These are phyloP conservation scores for Plecotus auritus DNA, from an alignment of 2,113 vertebrate genomes.

Conservation along the genomic window DNA sequence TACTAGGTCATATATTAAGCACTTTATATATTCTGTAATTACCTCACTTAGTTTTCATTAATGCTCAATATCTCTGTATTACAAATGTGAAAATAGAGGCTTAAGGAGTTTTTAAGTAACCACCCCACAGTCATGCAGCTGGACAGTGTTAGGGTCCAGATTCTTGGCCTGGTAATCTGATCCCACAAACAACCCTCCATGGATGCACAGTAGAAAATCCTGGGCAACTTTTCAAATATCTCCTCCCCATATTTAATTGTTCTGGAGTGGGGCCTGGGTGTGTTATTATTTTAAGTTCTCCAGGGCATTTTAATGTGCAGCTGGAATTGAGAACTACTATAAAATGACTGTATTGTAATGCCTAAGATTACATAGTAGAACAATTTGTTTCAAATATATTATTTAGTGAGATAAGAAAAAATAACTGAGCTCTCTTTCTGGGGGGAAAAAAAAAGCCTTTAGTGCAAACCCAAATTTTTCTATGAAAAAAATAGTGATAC, in stretches of 20 bases:
- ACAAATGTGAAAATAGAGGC: not conserved
- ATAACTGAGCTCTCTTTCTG: not conserved
- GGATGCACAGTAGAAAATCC: not conserved
- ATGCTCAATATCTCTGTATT: not conserved
- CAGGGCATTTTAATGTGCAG: not conserved
- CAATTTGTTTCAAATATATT: not conserved
- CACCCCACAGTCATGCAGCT: not conserved
- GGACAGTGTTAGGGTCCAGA: not conserved
- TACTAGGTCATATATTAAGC: not conserved
- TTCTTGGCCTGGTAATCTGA: not conserved
- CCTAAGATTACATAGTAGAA: not conserved
- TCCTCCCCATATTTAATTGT: not conserved
- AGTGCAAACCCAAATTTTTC: not conserved
- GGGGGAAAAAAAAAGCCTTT: not conserved
- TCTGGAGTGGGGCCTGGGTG: not conserved
- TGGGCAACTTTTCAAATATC: not conserved
- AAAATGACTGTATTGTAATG: not conserved
- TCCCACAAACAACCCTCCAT: not conserved
- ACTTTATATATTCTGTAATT: not conserved
- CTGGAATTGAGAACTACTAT: not conserved
- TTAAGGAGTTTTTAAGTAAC: constrained; percentile 4
- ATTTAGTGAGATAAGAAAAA: not conserved
- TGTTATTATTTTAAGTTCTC: not conserved
- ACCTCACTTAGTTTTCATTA: not conserved
- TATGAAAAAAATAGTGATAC: not conserved